These are phyloP conservation scores for Lepidochitona cinerea DNA, from an alignment of 2,888 invertebrate species.

Conservation along the genomic window DNA sequence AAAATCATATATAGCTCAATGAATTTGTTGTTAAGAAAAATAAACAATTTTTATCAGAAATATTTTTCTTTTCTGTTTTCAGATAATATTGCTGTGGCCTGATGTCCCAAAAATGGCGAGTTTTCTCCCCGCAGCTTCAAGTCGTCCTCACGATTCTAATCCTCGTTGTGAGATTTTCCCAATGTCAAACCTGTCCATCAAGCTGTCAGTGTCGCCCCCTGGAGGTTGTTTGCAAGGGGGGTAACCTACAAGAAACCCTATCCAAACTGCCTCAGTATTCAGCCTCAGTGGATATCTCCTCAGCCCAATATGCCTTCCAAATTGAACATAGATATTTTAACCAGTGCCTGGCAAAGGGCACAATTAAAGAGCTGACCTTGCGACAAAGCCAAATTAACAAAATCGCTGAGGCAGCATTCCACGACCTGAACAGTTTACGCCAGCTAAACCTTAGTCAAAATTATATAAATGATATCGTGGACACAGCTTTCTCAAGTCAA, in stretches of 20 bases:
- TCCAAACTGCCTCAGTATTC: not conserved
- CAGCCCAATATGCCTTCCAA: not conserved
- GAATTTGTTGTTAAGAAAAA: too few species aligned
- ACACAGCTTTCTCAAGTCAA: constrained; percentile 42
- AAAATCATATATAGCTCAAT: too few species aligned
- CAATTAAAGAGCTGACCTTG: constrained; percentile 21
- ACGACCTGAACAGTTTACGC: constrained; percentile 23
- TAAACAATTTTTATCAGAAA: too few species aligned
- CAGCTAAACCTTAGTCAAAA: constrained; percentile 43
- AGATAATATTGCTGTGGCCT: too few species aligned
- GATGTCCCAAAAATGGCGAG: too few species aligned
- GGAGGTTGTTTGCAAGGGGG: not conserved
- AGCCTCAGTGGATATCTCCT: not conserved
- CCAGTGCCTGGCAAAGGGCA: not conserved
- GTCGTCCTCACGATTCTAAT: too few species aligned
- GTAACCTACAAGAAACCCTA: not conserved
- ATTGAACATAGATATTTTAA: not conserved
- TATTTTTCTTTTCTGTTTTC: too few species aligned
- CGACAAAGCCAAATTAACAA: constrained; percentile 31
- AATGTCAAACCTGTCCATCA: not conserved
- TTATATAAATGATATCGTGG: constrained; percentile 34
- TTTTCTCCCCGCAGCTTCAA: too few species aligned
- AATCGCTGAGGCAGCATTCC: constrained; percentile 40
- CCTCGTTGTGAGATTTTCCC: too few species aligned
- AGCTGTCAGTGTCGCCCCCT: not conserved